These are phyloP conservation scores for Esox niger DNA, from an alignment of 2,113 vertebrate genomes.

Conservation along the genomic window DNA sequence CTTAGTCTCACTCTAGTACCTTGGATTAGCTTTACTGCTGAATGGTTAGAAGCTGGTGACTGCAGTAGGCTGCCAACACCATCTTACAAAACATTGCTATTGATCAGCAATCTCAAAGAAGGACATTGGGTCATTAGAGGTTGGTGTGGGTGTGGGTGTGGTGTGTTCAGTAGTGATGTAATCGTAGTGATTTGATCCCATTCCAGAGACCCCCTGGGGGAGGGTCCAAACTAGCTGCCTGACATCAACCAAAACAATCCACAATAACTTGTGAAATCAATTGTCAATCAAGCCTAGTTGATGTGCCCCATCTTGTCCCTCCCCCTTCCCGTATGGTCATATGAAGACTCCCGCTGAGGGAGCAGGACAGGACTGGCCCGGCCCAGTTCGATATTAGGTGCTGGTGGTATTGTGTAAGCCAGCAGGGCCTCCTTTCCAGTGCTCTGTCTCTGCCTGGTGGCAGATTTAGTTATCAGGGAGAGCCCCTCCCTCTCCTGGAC, in stretches of 20 bases:
- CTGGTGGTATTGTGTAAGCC: slow-evolving; percentile 52
- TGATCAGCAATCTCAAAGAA: slow-evolving; percentile 18
- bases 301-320: not conserved
- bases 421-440: slow-evolving; percentile 32
- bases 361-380: slow-evolving; percentile 27
- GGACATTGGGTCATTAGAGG: too few relatives aligned
- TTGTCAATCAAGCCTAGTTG: not conserved
- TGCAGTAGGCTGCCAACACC: too few relatives aligned
- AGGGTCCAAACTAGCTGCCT: too few relatives aligned
- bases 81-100: not conserved
- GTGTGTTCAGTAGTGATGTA: too few relatives aligned
- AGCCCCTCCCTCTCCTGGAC: not conserved
- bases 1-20: too few relatives aligned
- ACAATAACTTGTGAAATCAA: not conserved
- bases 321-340: slow-evolving; percentile 37
- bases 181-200: too few relatives aligned
- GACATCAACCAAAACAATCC: too few relatives aligned
- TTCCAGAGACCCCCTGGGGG: too few relatives aligned
- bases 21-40: too few relatives aligned
- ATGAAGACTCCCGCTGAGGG: slow-evolving; percentile 49
- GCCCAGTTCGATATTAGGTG: slow-evolving; percentile 71
- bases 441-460: slow-evolving; percentile 19
- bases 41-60: too few relatives aligned
- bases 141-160: too few relatives aligned
- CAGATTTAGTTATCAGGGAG: slow-evolving; percentile 30